phyloP scores from a whole-genome alignment of 2,888 invertebrate genomes.

The Cantharis rufa region DNA sequence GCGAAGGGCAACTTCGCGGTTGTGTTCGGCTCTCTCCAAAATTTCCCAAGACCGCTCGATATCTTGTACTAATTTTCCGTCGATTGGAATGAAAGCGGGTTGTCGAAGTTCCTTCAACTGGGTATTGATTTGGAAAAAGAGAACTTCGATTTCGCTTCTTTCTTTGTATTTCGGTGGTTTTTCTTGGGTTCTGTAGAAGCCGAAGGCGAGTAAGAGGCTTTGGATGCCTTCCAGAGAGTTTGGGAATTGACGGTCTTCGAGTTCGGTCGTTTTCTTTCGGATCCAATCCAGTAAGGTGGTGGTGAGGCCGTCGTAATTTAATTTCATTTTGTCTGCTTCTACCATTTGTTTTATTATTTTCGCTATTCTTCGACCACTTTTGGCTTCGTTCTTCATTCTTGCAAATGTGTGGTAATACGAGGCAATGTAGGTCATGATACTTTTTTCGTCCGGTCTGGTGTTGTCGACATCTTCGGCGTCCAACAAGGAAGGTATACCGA shows the following conservation, averaged over 20 bases:
- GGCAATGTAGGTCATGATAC: constrained; percentile 98
- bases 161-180: constrained; percentile 98
- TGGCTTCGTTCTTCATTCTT: constrained; percentile 97
- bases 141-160: constrained; percentile 93
- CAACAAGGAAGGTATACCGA: constrained; percentile 90
- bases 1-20: constrained; percentile 87
- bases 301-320: constrained; percentile 84
- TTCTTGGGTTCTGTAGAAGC: constrained; percentile 93
- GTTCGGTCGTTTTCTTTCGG: constrained; percentile 75
- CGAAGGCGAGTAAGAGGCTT: constrained; percentile 84
- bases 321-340: constrained; percentile 91
- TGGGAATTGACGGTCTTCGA: constrained; percentile 87
- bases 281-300: constrained; percentile 93
- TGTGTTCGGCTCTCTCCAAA: constrained; percentile 92
- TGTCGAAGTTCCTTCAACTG: constrained; percentile 92
- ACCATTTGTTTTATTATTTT: constrained; percentile 97
- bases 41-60: constrained; percentile 93
- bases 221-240: constrained; percentile 96
- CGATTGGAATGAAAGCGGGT: constrained; percentile 81
- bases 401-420: constrained; percentile 99
- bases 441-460: constrained; percentile 94
- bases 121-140: constrained; percentile 96
- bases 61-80: constrained; percentile 92
- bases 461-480: constrained; percentile 98
- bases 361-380: constrained; percentile 95